Percentiles rank a stretch among this genome's conserved stretches.
phyloP scores from a whole-genome alignment of 2,113 vertebrate genomes.

The Chloropsis hardwickii region DNA sequence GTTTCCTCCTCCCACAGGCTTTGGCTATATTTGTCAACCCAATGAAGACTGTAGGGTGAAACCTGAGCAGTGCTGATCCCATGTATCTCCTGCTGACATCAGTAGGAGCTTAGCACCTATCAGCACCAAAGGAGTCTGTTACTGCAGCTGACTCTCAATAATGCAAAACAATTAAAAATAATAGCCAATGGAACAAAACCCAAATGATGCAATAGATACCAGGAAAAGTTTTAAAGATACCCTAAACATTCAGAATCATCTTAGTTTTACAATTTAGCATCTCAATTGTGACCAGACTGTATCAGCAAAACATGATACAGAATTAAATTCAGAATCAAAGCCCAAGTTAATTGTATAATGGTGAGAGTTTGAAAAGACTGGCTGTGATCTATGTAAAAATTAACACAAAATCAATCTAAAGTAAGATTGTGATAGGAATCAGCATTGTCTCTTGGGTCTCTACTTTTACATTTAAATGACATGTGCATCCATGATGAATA shows the following conservation, averaged over 20 bases:
- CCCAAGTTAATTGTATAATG: background rate
- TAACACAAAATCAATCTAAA: background rate
- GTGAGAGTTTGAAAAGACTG: background rate
- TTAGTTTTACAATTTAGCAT: background rate
- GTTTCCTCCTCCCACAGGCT: background rate
- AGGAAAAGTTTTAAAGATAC: background rate
- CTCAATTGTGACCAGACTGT: background rate
- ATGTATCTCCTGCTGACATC: background rate
- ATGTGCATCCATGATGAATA: background rate
- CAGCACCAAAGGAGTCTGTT: background rate
- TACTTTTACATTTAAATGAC: background rate
- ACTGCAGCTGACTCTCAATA: background rate
- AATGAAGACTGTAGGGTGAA: background rate
- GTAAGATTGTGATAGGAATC: background rate
- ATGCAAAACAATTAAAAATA: conserved; percentile 14
- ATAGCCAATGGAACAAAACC: background rate
- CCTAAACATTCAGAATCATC: background rate
- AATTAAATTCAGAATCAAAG: background rate
- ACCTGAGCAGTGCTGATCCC: background rate
- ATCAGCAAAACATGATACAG: background rate
- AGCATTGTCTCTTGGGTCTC: background rate
- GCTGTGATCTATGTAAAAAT: background rate
- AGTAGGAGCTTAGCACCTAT: background rate
- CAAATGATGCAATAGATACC: background rate
- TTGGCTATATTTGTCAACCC: background rate